Evolutionary conservation across 2,113 vertebrate genomes (phyloP).

Genomic region (Corvus cornix): DNA sequence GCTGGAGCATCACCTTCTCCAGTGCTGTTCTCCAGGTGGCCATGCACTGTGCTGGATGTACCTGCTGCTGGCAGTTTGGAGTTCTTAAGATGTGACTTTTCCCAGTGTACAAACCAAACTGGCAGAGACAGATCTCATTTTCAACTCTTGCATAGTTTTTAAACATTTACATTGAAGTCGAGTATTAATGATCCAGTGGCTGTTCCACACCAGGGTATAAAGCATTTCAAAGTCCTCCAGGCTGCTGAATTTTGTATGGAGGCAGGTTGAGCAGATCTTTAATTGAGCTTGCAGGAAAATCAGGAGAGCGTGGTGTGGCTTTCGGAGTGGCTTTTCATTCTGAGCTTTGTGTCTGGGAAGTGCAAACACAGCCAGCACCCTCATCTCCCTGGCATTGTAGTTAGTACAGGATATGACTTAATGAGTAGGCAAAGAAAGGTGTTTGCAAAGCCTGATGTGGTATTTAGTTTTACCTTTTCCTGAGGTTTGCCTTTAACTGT

Average conservation of each 20-base stretch:
- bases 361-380: neutral
- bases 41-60: fast-evolving
- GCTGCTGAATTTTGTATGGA: constrained; percentile 53
- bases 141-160: neutral
- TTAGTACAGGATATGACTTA: neutral
- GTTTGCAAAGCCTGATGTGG: neutral
- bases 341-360: neutral
- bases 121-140: neutral
- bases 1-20: neutral
- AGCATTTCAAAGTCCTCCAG: constrained; percentile 25
- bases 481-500: neutral
- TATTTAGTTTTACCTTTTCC: neutral
- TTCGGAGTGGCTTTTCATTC: neutral
- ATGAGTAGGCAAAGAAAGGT: neutral
- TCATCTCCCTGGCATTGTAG: neutral
- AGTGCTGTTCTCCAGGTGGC: neutral
- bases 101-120: neutral
- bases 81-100: neutral
- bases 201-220: constrained; percentile 10
- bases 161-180: constrained; percentile 12
- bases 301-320: neutral
- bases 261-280: constrained; percentile 22
- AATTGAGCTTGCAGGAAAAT: constrained; percentile 41
- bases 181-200: constrained; percentile 14
- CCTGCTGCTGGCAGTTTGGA: neutral